Percentiles rank a stretch among this genome's conserved stretches.
Evolutionary conservation across 2,797 vertebrate genomes (phyloP).

Genomic region (Botia almorhae): DNA sequence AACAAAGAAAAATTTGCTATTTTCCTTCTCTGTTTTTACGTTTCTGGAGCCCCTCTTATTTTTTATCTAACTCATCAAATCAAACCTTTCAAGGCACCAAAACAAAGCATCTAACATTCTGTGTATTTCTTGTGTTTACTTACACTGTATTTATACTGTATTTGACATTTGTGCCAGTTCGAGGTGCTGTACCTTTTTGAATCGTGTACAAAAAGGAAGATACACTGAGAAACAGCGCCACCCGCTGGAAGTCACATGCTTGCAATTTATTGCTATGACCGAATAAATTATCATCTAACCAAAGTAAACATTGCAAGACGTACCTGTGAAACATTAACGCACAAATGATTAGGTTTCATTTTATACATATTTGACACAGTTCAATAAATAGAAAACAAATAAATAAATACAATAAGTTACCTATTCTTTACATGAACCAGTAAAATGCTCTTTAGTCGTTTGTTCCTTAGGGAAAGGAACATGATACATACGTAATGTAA

Average conservation of each 20-base stretch:
- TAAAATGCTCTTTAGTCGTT: neutral
- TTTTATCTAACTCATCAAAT: neutral
- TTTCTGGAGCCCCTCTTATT: neutral
- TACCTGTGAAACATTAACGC: neutral
- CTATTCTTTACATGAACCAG: conserved; percentile 2
- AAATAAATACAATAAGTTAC: conserved; percentile 3
- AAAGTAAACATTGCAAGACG: conserved; percentile 16
- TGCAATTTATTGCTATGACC: conserved; percentile 25
- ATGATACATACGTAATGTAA: neutral
- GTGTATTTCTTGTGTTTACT: neutral
- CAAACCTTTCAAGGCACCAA: neutral
- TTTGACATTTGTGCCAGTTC: conserved; percentile 30
- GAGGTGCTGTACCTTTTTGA: neutral
- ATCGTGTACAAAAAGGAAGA: neutral
- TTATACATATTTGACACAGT: neutral
- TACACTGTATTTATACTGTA: neutral
- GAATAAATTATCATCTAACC: conserved; percentile 37
- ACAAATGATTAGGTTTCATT: neutral
- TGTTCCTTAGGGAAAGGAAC: neutral
- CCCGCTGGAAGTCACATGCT: conserved; percentile 33
- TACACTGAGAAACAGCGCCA: conserved; percentile 45
- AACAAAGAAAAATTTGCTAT: neutral
- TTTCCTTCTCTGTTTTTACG: too few species aligned
- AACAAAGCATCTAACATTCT: neutral
- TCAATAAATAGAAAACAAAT: conserved; percentile 20